phyloP scores from a whole-genome alignment of 2,888 invertebrate genomes.

The Caradrina kadenii region DNA sequence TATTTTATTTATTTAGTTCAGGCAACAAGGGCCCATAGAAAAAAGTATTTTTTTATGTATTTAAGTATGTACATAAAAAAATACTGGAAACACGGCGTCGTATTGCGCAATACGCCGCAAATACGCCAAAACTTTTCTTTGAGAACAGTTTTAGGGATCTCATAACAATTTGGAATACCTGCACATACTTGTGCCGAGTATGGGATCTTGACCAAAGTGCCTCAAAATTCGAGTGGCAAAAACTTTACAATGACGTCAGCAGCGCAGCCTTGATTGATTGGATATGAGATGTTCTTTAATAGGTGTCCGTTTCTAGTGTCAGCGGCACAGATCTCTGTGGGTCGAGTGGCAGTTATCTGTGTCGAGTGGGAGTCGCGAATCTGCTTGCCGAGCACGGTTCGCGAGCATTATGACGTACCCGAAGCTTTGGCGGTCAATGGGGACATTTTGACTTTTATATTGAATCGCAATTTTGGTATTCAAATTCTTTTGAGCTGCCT shows the following conservation, averaged over 20 bases:
- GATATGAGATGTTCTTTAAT: constrained; percentile 4
- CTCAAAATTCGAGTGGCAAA: background rate
- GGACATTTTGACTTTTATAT: background rate
- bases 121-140: too few relatives aligned
- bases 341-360: constrained; percentile 39
- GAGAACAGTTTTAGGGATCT: too few relatives aligned
- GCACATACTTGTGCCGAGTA: background rate
- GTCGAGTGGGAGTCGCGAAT: constrained; percentile 28
- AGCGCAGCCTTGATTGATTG: constrained; percentile 23
- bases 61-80: too few relatives aligned
- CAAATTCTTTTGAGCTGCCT: background rate
- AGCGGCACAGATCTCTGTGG: constrained; percentile 29
- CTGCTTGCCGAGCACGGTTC: constrained; percentile 21
- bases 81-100: too few relatives aligned
- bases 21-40: too few relatives aligned
- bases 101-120: too few relatives aligned
- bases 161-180: too few relatives aligned
- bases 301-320: background rate
- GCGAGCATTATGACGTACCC: constrained; percentile 7
- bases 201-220: background rate
- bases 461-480: background rate
- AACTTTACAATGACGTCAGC: constrained; percentile 7
- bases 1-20: too few relatives aligned
- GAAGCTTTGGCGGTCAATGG: constrained; percentile 11
- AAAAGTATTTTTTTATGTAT: too few relatives aligned